Evolutionary conservation across 2,888 invertebrate species (phyloP).

Genomic region (Steinernema hermaphroditum): DNA sequence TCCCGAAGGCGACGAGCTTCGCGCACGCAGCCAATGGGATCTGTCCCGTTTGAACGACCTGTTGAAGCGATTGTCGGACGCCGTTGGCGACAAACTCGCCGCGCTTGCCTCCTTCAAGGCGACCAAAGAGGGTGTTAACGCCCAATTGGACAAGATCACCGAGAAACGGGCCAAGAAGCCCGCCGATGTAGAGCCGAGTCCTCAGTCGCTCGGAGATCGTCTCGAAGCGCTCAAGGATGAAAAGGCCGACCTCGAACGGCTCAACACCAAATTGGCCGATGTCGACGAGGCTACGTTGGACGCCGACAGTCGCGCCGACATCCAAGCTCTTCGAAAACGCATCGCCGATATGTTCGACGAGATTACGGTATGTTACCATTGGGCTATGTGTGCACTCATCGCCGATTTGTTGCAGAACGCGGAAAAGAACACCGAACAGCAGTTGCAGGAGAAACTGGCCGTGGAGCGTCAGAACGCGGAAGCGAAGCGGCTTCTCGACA

Average conservation of each 20-base stretch:
- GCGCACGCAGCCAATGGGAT: slow-evolving; percentile 48
- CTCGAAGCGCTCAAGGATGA: not conserved
- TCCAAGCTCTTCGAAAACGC: not conserved
- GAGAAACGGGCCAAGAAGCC: not conserved
- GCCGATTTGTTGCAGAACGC: not conserved
- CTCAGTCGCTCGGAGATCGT: not conserved
- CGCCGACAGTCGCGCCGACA: not conserved
- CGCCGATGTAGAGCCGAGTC: not conserved
- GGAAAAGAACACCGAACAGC: not conserved
- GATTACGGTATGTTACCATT: not conserved
- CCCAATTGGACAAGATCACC: slow-evolving; percentile 31
- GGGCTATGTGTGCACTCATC: not conserved
- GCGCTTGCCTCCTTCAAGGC: slow-evolving; percentile 50
- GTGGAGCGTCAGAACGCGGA: not conserved
- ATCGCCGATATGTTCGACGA: not conserved
- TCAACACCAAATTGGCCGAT: not conserved
- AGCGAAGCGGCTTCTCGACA: slow-evolving; percentile 8
- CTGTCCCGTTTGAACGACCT: slow-evolving; percentile 47
- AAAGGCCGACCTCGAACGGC: not conserved
- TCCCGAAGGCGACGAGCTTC: slow-evolving; percentile 44
- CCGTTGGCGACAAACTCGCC: slow-evolving; percentile 49
- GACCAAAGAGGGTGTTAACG: slow-evolving; percentile 43
- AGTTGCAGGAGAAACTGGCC: not conserved
- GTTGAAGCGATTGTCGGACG: slow-evolving; percentile 43
- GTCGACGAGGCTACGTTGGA: not conserved